Conservation (phyloP, 1,140 invertebrate species). For the Orussus abietinus region DNA sequence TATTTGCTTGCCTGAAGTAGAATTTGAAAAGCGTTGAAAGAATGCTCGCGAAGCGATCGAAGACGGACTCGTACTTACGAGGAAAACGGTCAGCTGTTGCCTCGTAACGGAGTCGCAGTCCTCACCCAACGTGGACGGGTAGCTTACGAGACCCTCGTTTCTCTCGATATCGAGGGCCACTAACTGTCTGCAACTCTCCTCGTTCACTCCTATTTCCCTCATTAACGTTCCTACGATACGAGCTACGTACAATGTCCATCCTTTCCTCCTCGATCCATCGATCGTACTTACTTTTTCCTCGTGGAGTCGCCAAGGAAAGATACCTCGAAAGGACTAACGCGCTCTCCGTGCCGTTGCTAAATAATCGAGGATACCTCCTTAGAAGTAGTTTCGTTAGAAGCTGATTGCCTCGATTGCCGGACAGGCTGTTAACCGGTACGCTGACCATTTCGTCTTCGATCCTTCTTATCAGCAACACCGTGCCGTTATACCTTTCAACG, state of each 20-base stretch:
- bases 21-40: conserved; percentile 21
- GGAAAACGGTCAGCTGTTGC: conserved; percentile 58
- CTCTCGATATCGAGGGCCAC: conserved; percentile 58
- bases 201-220: conserved; percentile 40
- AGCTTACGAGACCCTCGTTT: conserved; percentile 49
- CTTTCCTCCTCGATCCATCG: conserved; percentile 8
- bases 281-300: conserved; percentile 42
- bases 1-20: conserved; percentile 68
- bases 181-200: conserved; percentile 54
- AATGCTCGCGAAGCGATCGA: too few relatives aligned
- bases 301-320: conserved; percentile 45
- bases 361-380: conserved; percentile 72
- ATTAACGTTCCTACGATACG: conserved; percentile 38
- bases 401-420: conserved; percentile 83
- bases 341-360: conserved; percentile 54
- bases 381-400: conserved; percentile 72
- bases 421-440: conserved; percentile 60
- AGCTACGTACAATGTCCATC: conserved; percentile 13
- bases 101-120: conserved; percentile 53
- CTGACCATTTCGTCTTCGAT: conserved; percentile 90
- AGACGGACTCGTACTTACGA: conserved; percentile 60
- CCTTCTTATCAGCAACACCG: conserved; percentile 77
- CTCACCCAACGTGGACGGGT: conserved; percentile 63
- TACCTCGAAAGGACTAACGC: conserved; percentile 56
- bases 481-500: conserved; percentile 80